Percentiles rank a stretch among this genome's conserved stretches.
These are phyloP conservation scores for Drosophila austrosaltans DNA, from an alignment of 2,888 invertebrate species.

Conservation along the genomic window DNA sequence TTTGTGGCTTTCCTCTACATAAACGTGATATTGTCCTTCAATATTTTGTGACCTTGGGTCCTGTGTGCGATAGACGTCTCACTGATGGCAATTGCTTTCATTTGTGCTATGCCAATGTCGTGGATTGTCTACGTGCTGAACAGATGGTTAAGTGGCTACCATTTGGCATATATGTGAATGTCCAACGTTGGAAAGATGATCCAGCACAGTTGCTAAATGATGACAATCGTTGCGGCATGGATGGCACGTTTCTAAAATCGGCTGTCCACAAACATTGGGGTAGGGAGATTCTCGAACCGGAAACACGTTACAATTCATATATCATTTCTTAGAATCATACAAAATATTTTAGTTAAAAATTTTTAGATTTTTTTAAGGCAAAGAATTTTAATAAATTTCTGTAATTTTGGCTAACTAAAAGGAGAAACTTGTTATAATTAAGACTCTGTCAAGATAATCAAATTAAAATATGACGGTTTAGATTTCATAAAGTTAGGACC, in stretches of 20 bases:
- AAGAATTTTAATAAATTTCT: too few relatives aligned
- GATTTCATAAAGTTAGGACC: background rate
- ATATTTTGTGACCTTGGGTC: slow-evolving; percentile 8
- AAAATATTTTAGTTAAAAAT: background rate
- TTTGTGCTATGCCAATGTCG: slow-evolving; percentile 7
- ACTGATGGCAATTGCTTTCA: slow-evolving; percentile 6
- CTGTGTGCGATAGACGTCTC: slow-evolving; percentile 1
- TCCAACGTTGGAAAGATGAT: background rate
- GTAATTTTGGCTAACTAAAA: too few relatives aligned
- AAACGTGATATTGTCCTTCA: background rate
- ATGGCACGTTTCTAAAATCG: background rate
- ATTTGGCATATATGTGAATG: background rate
- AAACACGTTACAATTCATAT: background rate
- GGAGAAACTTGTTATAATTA: too few relatives aligned
- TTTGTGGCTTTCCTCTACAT: slow-evolving; percentile 10
- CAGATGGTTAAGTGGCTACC: background rate
- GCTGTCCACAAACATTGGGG: background rate
- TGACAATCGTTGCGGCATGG: background rate
- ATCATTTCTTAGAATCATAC: background rate
- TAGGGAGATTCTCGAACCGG: background rate
- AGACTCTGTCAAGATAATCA: too few relatives aligned
- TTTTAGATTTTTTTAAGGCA: too few relatives aligned
- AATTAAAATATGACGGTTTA: too few relatives aligned
- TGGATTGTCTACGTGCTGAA: slow-evolving; percentile 10
- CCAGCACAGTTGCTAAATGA: background rate